Percentiles rank a stretch among this genome's conserved stretches.
phyloP scores from a whole-genome alignment of 1,140 invertebrate species.

The Bemisia tabaci region DNA sequence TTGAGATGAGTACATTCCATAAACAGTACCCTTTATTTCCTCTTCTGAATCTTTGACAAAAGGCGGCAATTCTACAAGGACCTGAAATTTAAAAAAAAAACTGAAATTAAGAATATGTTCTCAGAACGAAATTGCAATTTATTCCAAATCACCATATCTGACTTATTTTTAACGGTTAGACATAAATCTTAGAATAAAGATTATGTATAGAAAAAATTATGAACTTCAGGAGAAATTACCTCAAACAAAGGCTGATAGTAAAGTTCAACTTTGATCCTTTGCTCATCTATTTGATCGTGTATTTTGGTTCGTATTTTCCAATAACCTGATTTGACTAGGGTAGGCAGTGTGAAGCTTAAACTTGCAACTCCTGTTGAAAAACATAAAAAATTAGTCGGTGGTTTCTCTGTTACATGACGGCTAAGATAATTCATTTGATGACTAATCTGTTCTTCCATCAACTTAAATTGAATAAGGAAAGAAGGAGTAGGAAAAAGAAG shows the following conservation, averaged over 20 bases:
- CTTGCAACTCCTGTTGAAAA: conserved; percentile 30
- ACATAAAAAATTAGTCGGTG: too few species aligned
- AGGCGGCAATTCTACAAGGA: conserved; percentile 23
- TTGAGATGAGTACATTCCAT: conserved; percentile 28
- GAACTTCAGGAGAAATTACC: conserved; percentile 21
- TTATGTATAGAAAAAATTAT: neutral
- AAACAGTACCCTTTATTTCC: conserved; percentile 25
- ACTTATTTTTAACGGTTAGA: too few species aligned
- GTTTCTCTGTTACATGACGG: too few species aligned
- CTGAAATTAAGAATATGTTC: neutral
- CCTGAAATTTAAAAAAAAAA: conserved; percentile 15
- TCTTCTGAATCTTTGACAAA: conserved; percentile 30
- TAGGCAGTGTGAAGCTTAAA: conserved; percentile 29
- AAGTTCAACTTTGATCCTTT: conserved; percentile 33
- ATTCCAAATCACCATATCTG: too few species aligned
- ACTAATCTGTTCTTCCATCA: too few species aligned
- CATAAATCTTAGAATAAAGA: too few species aligned
- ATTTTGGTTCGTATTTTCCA: conserved; percentile 36
- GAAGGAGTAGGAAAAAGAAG: too few species aligned
- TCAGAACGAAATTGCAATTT: neutral
- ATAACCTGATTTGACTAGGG: conserved; percentile 31
- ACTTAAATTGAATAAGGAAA: too few species aligned
- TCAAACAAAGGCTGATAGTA: conserved; percentile 36
- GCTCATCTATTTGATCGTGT: conserved; percentile 34
- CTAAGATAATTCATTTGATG: too few species aligned